Conservation (phyloP, 2,888 invertebrate species). For the Coelopa pilipes region DNA sequence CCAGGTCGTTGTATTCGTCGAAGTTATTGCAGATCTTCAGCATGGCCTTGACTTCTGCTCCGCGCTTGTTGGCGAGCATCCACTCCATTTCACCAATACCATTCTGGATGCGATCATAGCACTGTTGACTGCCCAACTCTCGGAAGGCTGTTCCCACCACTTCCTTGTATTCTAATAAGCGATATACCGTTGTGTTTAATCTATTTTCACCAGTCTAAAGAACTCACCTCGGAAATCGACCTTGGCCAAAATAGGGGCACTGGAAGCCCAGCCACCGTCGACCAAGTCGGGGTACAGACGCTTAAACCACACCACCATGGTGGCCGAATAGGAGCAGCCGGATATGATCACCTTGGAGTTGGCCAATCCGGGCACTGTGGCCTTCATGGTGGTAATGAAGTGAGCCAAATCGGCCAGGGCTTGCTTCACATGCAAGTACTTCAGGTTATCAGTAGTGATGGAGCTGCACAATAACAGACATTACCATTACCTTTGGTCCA, state of each 20-base stretch:
- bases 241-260: slow-evolving; percentile 74
- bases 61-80: slow-evolving; percentile 53
- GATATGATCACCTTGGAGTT: slow-evolving; percentile 69
- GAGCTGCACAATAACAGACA: slow-evolving; percentile 63
- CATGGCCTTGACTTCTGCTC: slow-evolving; percentile 57
- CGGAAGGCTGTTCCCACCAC: slow-evolving; percentile 58
- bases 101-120: slow-evolving; percentile 61
- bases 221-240: slow-evolving; percentile 69
- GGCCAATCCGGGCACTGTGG: slow-evolving; percentile 54
- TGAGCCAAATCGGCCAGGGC: slow-evolving; percentile 75
- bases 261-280: slow-evolving; percentile 72
- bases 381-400: slow-evolving; percentile 70
- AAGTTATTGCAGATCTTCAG: slow-evolving; percentile 60
- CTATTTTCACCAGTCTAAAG: neutral
- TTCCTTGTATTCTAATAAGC: slow-evolving; percentile 59
- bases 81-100: slow-evolving; percentile 59
- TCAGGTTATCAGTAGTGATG: slow-evolving; percentile 70
- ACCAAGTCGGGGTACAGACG: slow-evolving; percentile 73
- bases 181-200: too few relatives aligned
- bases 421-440: slow-evolving; percentile 74
- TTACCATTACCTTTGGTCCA: neutral
- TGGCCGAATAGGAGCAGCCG: slow-evolving; percentile 76
- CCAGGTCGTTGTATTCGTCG: slow-evolving; percentile 56
- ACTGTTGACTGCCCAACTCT: slow-evolving; percentile 58
- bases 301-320: slow-evolving; percentile 76